Evolutionary conservation across 2,113 vertebrate genomes (phyloP).

Genomic region (Larimichthys crocea): DNA sequence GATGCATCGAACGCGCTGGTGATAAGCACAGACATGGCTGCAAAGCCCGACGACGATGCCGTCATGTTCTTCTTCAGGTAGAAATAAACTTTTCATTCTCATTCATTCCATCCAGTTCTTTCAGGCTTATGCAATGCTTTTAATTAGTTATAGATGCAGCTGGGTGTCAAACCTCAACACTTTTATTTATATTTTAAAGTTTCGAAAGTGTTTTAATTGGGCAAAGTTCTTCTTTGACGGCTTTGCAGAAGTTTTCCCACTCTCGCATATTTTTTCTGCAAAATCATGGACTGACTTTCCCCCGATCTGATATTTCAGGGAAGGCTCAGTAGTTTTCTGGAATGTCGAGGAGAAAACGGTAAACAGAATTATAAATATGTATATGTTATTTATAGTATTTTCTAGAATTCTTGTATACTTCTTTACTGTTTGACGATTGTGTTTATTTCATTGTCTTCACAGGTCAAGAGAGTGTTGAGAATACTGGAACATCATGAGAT

Average conservation of each 20-base stretch:
- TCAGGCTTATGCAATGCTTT: background rate
- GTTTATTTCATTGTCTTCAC: background rate
- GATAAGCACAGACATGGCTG: conserved; percentile 86
- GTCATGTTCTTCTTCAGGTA: conserved; percentile 96
- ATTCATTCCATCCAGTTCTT: rapidly evolving
- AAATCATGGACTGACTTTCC: background rate
- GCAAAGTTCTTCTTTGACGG: too few species aligned
- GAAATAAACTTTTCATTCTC: conserved; percentile 7
- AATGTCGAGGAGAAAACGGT: conserved; percentile 96
- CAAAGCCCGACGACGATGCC: conserved; percentile 89
- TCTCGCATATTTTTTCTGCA: background rate
- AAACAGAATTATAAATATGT: conserved; percentile 72
- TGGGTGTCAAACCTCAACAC: background rate
- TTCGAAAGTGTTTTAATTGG: too few species aligned
- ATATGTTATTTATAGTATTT: background rate
- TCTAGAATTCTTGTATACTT: background rate
- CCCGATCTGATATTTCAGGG: conserved; percentile 81
- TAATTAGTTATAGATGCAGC: background rate
- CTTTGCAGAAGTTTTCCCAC: too few species aligned
- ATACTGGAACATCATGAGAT: conserved; percentile 94
- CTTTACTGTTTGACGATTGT: background rate
- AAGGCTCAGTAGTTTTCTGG: conserved; percentile 98
- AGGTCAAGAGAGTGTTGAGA: conserved; percentile 91
- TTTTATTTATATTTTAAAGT: background rate
- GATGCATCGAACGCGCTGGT: conserved; percentile 96